phyloP scores from a whole-genome alignment of 2,113 vertebrate species.

The Podarcis muralis region DNA sequence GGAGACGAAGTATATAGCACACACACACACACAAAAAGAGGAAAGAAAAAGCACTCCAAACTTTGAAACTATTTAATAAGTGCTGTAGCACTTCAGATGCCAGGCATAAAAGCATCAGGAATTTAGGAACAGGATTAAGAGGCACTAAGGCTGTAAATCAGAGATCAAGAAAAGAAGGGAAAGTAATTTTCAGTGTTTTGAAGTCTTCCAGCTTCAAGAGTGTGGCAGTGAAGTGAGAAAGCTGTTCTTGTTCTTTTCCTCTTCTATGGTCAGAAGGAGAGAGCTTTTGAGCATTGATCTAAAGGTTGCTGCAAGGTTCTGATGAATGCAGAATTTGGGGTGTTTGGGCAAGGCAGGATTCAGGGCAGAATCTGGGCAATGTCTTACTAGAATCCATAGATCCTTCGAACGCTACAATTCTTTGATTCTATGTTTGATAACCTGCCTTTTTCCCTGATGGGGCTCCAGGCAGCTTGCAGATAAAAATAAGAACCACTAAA shows the following conservation, averaged over 20 bases:
- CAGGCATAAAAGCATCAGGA: neutral
- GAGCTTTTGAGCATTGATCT: neutral
- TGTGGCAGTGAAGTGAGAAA: neutral
- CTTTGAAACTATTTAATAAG: neutral
- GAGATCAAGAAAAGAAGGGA: neutral
- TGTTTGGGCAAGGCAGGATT: too few species aligned
- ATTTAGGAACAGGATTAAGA: neutral
- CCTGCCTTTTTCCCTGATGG: too few species aligned
- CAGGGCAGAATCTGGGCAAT: too few species aligned
- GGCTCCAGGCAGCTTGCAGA: too few species aligned
- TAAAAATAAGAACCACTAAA: too few species aligned
- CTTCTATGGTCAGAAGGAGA: too few species aligned
- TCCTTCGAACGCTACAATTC: too few species aligned
- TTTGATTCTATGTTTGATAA: too few species aligned
- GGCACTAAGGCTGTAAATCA: neutral
- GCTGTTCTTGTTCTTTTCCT: neutral
- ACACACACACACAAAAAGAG: too few species aligned
- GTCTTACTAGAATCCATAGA: too few species aligned
- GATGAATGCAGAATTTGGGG: too few species aligned
- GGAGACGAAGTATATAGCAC: neutral
- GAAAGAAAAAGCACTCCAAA: rapidly evolving
- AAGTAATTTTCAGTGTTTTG: neutral
- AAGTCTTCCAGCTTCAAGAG: neutral
- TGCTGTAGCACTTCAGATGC: neutral
- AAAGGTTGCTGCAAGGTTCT: too few species aligned